Conservation (phyloP, 2,797 vertebrate species). For the Moxostoma hubbsi region DNA sequence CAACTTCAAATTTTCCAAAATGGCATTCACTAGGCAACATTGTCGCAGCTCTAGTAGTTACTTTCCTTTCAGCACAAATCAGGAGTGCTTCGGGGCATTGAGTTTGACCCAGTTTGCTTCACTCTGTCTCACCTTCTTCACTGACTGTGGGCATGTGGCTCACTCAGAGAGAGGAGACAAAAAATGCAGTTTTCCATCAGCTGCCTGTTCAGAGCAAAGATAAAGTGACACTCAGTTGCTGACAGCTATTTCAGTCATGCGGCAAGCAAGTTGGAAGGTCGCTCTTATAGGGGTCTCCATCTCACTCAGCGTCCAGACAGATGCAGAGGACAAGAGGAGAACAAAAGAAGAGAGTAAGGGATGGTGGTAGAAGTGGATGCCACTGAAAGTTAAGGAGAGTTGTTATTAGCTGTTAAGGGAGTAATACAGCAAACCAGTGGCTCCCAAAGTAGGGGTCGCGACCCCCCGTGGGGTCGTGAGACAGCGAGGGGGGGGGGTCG, state of each 20-base stretch:
- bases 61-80: neutral
- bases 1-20: too few relatives aligned
- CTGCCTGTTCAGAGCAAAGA: neutral
- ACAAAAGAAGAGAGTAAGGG: neutral
- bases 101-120: neutral
- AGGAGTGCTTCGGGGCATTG: conserved; percentile 16
- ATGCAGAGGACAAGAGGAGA: neutral
- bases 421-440: too few relatives aligned
- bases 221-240: conserved; percentile 4
- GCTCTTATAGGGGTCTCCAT: neutral
- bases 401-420: too few relatives aligned
- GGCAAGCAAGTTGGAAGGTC: neutral
- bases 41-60: neutral
- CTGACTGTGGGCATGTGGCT: neutral
- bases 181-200: conserved; percentile 23
- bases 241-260: conserved; percentile 14
- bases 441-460: too few relatives aligned
- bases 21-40: neutral
- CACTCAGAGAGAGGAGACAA: conserved; percentile 18
- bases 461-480: too few relatives aligned
- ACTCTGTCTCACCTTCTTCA: conserved; percentile 16
- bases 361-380: too few relatives aligned
- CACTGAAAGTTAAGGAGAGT: too few relatives aligned
- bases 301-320: neutral
- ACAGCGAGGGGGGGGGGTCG: too few relatives aligned